Conservation (phyloP, 2,888 invertebrate genomes). For the Drosophila gaucha region DNA sequence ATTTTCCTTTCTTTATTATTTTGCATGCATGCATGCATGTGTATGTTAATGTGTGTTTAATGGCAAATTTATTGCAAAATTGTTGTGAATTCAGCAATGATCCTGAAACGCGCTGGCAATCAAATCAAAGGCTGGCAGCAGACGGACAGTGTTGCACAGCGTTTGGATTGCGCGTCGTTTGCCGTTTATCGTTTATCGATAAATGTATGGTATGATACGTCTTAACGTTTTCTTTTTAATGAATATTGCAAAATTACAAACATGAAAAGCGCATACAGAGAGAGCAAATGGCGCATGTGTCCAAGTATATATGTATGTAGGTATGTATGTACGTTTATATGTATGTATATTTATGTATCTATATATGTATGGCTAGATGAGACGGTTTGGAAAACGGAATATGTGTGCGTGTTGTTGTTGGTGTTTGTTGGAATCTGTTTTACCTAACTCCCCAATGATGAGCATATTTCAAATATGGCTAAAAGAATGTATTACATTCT, state of each 20-base stretch:
- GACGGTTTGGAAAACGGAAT: slow-evolving; percentile 58
- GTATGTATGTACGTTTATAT: slow-evolving; percentile 29
- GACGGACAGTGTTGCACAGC: slow-evolving; percentile 46
- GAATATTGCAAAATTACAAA: slow-evolving; percentile 66
- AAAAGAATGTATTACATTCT: slow-evolving; percentile 43
- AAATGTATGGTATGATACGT: slow-evolving; percentile 33
- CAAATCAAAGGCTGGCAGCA: slow-evolving; percentile 24
- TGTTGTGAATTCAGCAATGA: slow-evolving; percentile 32
- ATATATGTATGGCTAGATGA: slow-evolving; percentile 64
- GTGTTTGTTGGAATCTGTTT: slow-evolving; percentile 22
- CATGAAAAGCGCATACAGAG: slow-evolving; percentile 66
- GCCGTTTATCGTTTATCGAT: slow-evolving; percentile 32
- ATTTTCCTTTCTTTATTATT: slow-evolving; percentile 23
- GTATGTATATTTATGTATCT: slow-evolving; percentile 35
- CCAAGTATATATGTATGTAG: slow-evolving; percentile 34
- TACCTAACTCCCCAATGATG: slow-evolving; percentile 40
- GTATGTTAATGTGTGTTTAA: slow-evolving; percentile 15
- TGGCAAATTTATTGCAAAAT: slow-evolving; percentile 52
- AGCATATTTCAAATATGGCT: slow-evolving; percentile 55
- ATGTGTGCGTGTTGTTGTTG: slow-evolving; percentile 35
- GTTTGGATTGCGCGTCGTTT: slow-evolving; percentile 10
- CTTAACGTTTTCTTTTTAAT: slow-evolving; percentile 29
- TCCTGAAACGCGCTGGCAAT: slow-evolving; percentile 30
- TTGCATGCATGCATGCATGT: slow-evolving; percentile 44
- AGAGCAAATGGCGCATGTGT: slow-evolving; percentile 58